Evolutionary conservation across 2,113 vertebrate species (phyloP), one percentile per base, ranked within the genome.

Genomic region (Zosterops pallidus): DNA sequence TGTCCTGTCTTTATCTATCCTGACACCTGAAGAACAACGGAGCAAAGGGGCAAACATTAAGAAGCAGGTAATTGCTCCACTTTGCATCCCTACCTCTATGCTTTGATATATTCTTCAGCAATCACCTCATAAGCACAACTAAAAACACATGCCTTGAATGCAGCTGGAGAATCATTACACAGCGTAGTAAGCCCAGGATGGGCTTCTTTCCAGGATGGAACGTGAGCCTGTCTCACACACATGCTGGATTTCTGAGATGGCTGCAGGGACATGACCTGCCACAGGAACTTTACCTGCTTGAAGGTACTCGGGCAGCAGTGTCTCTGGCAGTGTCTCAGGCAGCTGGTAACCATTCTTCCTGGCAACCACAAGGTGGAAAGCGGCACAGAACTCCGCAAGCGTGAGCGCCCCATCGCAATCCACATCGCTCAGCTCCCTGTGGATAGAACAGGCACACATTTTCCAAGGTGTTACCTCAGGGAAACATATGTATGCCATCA

Each of bases 361-460:
- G 0, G 99, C 99, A 96, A 99, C 99, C 41, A 99, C 99, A 31
- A 99, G 98, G 95, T 99, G 99, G 96, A 99, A 99, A 7, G 99
- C 99, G 0, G 98, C 98, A 97, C 99, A 99, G 82, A 99, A 99
- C 96, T 99, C 99, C 0, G 98, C 78, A 62, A 99, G 98, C 0
- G 98, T 99, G 97, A 99, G 97, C 0, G 99, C 99, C 86, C 99
- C 99, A 2, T 99, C 99, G 4, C 98, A 98, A 33, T 99, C 99
- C 83, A 99, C 98, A 5, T 99, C 99, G 14, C 99, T 99, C 88
- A 99, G 96, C 90, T 99, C 99, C 99, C 99, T 99, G 74, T 9
- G 19, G 18, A 85, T 26, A 91, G 20, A 14, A 70, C 37, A 87
- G 60, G n/a, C 31, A 77, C 52, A 5, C 0, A 0, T 60, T 92